These are phyloP conservation scores for Phalera bucephala DNA, from an alignment of 2,888 invertebrate genomes.

Conservation along the genomic window DNA sequence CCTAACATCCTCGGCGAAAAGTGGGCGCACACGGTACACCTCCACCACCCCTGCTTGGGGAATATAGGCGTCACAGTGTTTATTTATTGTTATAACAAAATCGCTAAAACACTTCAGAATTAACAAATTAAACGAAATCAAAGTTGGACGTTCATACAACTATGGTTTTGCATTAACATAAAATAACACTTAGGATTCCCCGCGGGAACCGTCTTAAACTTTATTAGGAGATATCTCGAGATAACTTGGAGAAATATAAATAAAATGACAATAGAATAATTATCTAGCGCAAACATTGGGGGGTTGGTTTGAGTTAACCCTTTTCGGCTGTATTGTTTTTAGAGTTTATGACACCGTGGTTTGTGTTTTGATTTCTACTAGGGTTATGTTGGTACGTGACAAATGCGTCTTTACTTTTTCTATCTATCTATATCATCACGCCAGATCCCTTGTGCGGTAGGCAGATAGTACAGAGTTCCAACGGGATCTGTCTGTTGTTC, in stretches of 20 bases:
- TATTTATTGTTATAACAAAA: no score
- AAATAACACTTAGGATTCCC: conserved; percentile 75
- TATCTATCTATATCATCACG: no score
- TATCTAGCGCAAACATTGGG: conserved; percentile 54
- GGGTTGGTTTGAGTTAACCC: conserved; percentile 46
- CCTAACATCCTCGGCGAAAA: no score
- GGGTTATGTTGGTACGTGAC: no score
- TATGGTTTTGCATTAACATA: conserved; percentile 71
- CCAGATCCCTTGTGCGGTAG: no score
- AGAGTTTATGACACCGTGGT: conserved; percentile 11
- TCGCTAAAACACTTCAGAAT: conserved; percentile 37
- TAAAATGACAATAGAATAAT: conserved; percentile 78
- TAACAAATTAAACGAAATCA: conserved; percentile 60
- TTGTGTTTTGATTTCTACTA: no score
- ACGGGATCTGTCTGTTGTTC: no score
- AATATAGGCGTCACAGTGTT: no score
- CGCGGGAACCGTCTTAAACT: conserved; percentile 53
- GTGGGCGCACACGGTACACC: no score
- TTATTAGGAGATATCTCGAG: conserved; percentile 72
- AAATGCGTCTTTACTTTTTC: no score
- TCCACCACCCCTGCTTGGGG: no score
- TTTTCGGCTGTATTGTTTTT: conserved; percentile 31
- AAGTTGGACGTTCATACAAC: conserved; percentile 50
- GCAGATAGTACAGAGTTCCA: no score
- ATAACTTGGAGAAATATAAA: conserved; percentile 76